These are phyloP conservation scores for Pseudochirops corinnae DNA, from an alignment of 2,797 vertebrate species.

Conservation along the genomic window DNA sequence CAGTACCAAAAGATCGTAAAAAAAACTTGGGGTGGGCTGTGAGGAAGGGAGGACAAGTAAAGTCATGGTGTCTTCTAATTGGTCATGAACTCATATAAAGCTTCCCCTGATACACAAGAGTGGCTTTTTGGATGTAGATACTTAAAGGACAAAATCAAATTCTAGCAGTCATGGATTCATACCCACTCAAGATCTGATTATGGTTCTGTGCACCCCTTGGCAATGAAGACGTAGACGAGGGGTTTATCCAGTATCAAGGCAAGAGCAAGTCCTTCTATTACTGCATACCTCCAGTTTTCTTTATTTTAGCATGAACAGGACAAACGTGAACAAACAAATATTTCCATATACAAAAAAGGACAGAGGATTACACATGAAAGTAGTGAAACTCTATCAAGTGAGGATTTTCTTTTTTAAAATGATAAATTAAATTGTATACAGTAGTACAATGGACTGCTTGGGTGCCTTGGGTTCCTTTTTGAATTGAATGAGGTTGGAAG, in stretches of 20 bases:
- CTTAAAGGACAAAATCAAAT: background rate
- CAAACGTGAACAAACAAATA: background rate
- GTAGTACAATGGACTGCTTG: background rate
- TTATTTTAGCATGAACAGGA: background rate
- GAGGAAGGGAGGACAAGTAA: background rate
- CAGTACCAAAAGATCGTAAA: background rate
- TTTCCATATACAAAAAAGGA: conserved; percentile 1
- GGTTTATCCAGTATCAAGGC: background rate
- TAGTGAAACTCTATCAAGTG: background rate
- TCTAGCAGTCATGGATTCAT: background rate
- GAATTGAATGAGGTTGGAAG: background rate
- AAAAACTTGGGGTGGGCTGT: background rate
- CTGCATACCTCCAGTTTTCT: background rate
- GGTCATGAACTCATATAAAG: background rate
- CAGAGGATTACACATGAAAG: background rate
- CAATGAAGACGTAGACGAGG: conserved; percentile 7
- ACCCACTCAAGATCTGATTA: background rate
- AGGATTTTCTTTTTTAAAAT: background rate
- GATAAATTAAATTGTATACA: background rate
- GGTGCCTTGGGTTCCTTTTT: background rate
- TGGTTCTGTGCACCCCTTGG: conserved; percentile 4
- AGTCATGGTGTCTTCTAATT: background rate
- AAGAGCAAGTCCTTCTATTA: background rate
- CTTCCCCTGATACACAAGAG: background rate
- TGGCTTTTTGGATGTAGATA: background rate